Percentiles rank a stretch among this genome's conserved stretches.
These are phyloP conservation scores for Scarus forsteni DNA, from an alignment of 2,797 vertebrate species.

Conservation along the genomic window DNA sequence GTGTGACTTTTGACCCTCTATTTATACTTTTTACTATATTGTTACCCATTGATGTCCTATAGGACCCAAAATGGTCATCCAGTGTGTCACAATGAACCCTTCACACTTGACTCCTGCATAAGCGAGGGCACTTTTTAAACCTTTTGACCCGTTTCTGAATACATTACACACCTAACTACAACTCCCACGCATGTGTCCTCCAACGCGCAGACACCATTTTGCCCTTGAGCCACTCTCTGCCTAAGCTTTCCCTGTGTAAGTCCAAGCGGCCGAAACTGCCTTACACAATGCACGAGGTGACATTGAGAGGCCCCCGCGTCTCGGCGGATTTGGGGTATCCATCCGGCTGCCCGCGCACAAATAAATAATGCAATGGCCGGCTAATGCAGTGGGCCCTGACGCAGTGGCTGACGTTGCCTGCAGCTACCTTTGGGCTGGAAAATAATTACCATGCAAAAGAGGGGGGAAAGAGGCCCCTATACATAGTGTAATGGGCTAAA, in stretches of 20 bases:
- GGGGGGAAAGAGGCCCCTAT: constrained; percentile 69
- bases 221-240: constrained; percentile 78
- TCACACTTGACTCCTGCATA: constrained; percentile 71
- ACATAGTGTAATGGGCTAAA: constrained; percentile 84
- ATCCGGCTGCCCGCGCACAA: constrained; percentile 80
- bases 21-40: constrained; percentile 56
- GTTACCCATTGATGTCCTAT: constrained; percentile 51
- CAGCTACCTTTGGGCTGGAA: constrained; percentile 88
- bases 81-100: constrained; percentile 49
- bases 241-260: constrained; percentile 64
- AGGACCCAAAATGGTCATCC: constrained; percentile 62
- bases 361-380: constrained; percentile 89
- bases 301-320: constrained; percentile 81
- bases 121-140: constrained; percentile 66
- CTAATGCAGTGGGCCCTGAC: constrained; percentile 86
- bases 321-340: constrained; percentile 81
- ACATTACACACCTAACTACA: constrained; percentile 72
- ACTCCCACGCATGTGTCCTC: constrained; percentile 69
- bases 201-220: constrained; percentile 60
- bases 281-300: constrained; percentile 77
- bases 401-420: constrained; percentile 84
- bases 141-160: constrained; percentile 70
- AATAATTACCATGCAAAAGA: constrained; percentile 89
- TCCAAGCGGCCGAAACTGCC: constrained; percentile 66
- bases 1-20: constrained; percentile 48